Conservation (phyloP, 1,140 invertebrate species). For the Magallana gigas region DNA sequence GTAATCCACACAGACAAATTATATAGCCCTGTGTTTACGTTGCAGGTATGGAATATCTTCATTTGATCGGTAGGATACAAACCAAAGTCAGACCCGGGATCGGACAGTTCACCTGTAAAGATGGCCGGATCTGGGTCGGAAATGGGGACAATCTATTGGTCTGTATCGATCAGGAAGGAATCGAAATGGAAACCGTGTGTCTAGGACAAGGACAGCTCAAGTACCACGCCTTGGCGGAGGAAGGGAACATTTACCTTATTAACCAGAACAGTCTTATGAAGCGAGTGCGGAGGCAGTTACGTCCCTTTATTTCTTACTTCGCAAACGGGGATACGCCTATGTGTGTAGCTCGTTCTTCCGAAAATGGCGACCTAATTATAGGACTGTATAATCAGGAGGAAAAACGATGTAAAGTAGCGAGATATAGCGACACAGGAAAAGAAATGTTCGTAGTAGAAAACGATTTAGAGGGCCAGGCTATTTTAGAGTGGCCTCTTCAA, state of each 20-base stretch:
- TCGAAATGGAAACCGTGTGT: neutral
- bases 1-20: too few species aligned
- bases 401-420: neutral
- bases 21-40: too few species aligned
- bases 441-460: neutral
- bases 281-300: neutral
- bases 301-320: slow-evolving; percentile 7
- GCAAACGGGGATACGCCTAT: neutral
- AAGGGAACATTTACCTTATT: neutral
- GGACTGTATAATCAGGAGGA: neutral
- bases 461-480: neutral
- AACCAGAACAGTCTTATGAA: neutral
- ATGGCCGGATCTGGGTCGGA: neutral
- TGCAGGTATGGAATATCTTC: too few species aligned
- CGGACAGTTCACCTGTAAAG: neutral
- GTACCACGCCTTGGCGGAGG: neutral
- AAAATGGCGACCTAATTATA: neutral
- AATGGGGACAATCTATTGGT: neutral
- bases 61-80: neutral
- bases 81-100: neutral
- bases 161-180: neutral
- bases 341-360: neutral
- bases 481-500: neutral
- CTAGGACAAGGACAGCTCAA: neutral
- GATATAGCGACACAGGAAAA: slow-evolving; percentile 4